phyloP scores from a whole-genome alignment of 2,797 vertebrate species.

The Enteromius mattozi region DNA sequence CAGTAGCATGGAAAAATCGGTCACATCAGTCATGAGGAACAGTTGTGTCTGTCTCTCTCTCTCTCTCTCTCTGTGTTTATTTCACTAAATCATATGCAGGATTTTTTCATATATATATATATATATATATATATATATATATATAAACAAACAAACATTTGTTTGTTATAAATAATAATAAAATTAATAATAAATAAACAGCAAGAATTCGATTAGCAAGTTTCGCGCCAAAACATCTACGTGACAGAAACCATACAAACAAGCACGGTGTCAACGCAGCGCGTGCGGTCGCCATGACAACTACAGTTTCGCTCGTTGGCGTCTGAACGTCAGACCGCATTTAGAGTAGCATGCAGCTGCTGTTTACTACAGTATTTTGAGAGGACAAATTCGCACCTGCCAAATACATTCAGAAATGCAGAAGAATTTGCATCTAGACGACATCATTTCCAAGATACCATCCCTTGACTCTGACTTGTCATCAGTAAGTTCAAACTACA shows the following conservation, averaged over 20 bases:
- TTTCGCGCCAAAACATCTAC: background rate
- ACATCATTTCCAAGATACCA: constrained; percentile 77
- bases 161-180: background rate
- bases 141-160: background rate
- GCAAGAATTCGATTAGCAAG: background rate
- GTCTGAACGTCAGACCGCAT: background rate
- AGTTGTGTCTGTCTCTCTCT: no score
- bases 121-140: background rate
- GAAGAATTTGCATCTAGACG: constrained; percentile 75
- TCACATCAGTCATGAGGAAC: background rate
- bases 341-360: background rate
- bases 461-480: constrained; percentile 78
- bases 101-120: background rate
- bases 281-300: constrained; percentile 57
- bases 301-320: background rate
- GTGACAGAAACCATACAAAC: background rate
- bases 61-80: background rate
- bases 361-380: background rate
- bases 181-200: background rate
- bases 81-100: background rate
- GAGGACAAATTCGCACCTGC: background rate
- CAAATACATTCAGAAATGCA: constrained; percentile 38
- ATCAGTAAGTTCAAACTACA: constrained; percentile 56
- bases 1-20: background rate
- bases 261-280: background rate